These are phyloP conservation scores for Ailurus styani DNA, from an alignment of 2,113 vertebrate species.

Conservation along the genomic window DNA sequence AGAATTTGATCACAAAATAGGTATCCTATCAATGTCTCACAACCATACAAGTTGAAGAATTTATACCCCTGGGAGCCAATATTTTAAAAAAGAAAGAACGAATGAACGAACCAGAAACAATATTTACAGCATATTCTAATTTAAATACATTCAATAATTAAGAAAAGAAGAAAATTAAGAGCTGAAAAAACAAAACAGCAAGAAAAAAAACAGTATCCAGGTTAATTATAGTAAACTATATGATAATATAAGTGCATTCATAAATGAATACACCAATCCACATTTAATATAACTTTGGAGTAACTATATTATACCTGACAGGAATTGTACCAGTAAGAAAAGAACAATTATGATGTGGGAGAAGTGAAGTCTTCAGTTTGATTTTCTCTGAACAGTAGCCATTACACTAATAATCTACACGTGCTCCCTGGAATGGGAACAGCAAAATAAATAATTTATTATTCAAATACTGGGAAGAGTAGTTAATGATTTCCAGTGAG, in stretches of 20 bases:
- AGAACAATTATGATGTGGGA: not conserved
- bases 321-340: not conserved
- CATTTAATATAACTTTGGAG: not conserved
- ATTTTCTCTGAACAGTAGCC: not conserved
- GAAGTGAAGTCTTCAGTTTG: not conserved
- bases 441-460: no score
- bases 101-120: not conserved
- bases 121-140: not conserved
- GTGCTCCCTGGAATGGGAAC: not conserved
- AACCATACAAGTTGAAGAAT: not conserved
- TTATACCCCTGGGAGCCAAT: not conserved
- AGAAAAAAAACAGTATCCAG: not conserved
- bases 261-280: not conserved
- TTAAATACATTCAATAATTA: not conserved
- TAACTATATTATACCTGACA: not conserved
- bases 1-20: not conserved
- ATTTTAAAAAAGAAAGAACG: not conserved
- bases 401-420: not conserved
- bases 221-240: not conserved
- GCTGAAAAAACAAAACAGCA: not conserved
- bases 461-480: slow-evolving; percentile 41
- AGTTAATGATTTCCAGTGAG: not conserved
- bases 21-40: not conserved
- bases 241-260: not conserved
- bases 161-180: not conserved